A percentile compares a stretch with the other conserved stretches of the same genome.
Conservation (phyloP, 1,140 invertebrate genomes). For the Cryptotermes secundus region DNA sequence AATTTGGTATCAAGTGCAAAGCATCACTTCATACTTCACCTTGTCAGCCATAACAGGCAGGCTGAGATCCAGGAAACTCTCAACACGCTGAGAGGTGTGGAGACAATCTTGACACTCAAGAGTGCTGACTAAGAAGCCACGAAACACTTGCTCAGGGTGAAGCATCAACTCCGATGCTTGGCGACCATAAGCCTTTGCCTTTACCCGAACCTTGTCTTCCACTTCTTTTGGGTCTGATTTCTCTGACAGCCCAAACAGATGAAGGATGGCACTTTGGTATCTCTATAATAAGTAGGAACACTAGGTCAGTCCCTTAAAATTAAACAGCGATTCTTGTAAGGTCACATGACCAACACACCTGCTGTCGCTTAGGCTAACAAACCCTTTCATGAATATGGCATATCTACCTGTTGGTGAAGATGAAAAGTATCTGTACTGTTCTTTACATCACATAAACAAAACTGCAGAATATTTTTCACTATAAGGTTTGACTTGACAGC, state of each 20-base stretch:
- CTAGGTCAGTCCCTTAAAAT: too few species aligned
- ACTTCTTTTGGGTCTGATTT: slow-evolving; percentile 68
- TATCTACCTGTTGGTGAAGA: too few species aligned
- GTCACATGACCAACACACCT: too few species aligned
- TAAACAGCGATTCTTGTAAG: too few species aligned
- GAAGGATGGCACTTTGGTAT: slow-evolving; percentile 74
- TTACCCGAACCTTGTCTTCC: slow-evolving; percentile 69
- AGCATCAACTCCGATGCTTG: slow-evolving; percentile 79
- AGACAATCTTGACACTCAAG: slow-evolving; percentile 87
- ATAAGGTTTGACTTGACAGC: too few species aligned
- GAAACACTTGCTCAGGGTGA: slow-evolving; percentile 79
- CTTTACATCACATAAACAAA: too few species aligned
- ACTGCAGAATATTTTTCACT: too few species aligned
- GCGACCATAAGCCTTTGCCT: slow-evolving; percentile 72
- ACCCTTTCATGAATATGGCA: too few species aligned
- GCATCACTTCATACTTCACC: slow-evolving; percentile 32
- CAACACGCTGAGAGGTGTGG: slow-evolving; percentile 79
- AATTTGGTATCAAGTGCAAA: too few species aligned
- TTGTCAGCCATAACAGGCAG: slow-evolving; percentile 79
- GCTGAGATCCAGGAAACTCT: slow-evolving; percentile 93
- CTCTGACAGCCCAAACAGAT: slow-evolving; percentile 64
- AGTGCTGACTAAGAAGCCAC: slow-evolving; percentile 85
- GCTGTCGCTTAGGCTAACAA: too few species aligned
- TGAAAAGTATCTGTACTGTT: too few species aligned
- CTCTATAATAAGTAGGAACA: slow-evolving; percentile 55